Percentiles rank a stretch among this genome's conserved stretches.
Evolutionary conservation across 2,888 invertebrate genomes (phyloP).

Genomic region (Dorcus hopei): DNA sequence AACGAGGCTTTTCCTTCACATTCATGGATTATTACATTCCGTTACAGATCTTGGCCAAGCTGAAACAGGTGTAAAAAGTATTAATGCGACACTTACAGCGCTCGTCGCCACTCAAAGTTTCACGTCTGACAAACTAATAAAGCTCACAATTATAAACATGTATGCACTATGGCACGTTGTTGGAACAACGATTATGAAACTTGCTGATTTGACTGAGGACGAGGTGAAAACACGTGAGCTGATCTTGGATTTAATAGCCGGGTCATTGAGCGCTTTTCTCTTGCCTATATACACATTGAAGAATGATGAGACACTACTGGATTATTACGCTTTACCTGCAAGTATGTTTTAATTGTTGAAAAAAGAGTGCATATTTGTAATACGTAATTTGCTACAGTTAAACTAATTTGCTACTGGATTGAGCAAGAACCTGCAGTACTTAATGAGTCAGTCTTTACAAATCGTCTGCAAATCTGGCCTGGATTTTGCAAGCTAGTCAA

Average conservation of each 20-base stretch:
- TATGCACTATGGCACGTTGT: constrained; percentile 65
- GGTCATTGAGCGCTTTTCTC: constrained; percentile 64
- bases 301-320: constrained; percentile 58
- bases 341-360: constrained; percentile 46
- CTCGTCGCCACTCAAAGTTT: constrained; percentile 77
- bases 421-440: constrained; percentile 55
- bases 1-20: constrained; percentile 58
- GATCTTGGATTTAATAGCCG: constrained; percentile 62
- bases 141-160: constrained; percentile 75
- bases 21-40: constrained; percentile 58
- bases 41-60: constrained; percentile 60
- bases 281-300: constrained; percentile 70
- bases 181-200: constrained; percentile 50
- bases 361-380: background rate
- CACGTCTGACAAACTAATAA: constrained; percentile 67
- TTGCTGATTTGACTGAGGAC: constrained; percentile 53
- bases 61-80: constrained; percentile 58
- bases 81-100: constrained; percentile 70
- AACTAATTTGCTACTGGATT: constrained; percentile 74
- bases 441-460: constrained; percentile 54
- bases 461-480: constrained; percentile 72
- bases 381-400: constrained; percentile 54
- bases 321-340: constrained; percentile 68
- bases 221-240: constrained; percentile 60
- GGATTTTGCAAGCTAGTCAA: constrained; percentile 74